phyloP scores from a whole-genome alignment of 2,888 invertebrate genomes.

The Oxyteleia sp. region DNA sequence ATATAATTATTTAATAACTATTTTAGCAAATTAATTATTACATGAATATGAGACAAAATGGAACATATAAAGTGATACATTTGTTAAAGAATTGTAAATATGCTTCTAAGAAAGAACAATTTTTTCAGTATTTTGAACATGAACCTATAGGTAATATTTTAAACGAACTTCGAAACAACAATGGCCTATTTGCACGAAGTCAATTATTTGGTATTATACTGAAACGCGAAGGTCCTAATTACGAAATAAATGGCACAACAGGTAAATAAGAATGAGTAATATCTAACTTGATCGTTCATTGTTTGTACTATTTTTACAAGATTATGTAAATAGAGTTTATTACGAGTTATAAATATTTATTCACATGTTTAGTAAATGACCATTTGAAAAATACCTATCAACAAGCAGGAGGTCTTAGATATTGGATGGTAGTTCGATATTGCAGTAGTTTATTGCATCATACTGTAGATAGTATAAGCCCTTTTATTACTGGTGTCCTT shows the following conservation, averaged over 20 bases:
- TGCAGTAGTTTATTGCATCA: constrained; percentile 97
- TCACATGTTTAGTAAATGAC: constrained; percentile 89
- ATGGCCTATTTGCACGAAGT: constrained; percentile 93
- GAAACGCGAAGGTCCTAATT: constrained; percentile 94
- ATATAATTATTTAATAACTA: constrained; percentile 4
- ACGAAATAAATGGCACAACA: constrained; percentile 90
- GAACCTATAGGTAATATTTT: constrained; percentile 93
- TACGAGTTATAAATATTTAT: constrained; percentile 16
- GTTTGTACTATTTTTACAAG: too few species aligned
- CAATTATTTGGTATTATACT: constrained; percentile 95
- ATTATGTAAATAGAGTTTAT: too few species aligned
- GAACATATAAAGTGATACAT: too few species aligned
- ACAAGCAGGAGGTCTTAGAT: constrained; percentile 94
- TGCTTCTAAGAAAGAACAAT: constrained; percentile 23
- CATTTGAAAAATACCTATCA: constrained; percentile 92
- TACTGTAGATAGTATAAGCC: constrained; percentile 99
- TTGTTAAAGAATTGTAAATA: too few species aligned
- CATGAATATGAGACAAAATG: too few species aligned
- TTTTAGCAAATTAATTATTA: constrained; percentile 1
- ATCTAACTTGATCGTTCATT: too few species aligned
- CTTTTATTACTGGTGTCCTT: constrained; percentile 98
- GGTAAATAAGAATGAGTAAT: constrained; percentile 77
- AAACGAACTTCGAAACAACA: constrained; percentile 90
- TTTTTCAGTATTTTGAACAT: constrained; percentile 89
- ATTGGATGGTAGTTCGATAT: constrained; percentile 98